These are phyloP conservation scores for Goniozus legneri DNA, from an alignment of 1,140 invertebrate genomes.

Conservation along the genomic window DNA sequence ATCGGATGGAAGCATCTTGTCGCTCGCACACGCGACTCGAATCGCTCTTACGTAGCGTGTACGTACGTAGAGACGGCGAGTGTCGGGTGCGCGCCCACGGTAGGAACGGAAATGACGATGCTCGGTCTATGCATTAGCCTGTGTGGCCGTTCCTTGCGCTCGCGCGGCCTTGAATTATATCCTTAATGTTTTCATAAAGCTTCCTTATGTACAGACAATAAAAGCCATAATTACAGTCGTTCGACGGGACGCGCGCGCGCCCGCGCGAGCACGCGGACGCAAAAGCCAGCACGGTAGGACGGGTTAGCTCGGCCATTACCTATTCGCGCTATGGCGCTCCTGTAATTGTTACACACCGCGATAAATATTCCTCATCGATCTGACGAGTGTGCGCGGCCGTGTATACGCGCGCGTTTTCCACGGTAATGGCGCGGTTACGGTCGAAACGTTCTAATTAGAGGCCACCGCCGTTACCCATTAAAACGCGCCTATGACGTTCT, in stretches of 20 bases:
- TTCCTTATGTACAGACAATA: conserved; percentile 38
- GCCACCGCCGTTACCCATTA: conserved; percentile 21
- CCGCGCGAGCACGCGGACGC: no score
- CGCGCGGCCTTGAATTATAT: conserved; percentile 31
- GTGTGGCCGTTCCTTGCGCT: conserved; percentile 16
- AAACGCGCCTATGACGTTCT: conserved; percentile 20
- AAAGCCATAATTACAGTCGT: conserved; percentile 37
- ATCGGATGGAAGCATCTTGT: no score
- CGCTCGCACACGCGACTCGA: conserved; percentile 1
- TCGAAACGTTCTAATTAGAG: conserved; percentile 38
- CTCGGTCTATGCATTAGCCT: conserved; percentile 17
- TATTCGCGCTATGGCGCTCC: conserved; percentile 30
- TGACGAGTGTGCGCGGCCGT: conserved; percentile 31
- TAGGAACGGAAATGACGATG: conserved; percentile 39
- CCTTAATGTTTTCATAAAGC: conserved; percentile 45
- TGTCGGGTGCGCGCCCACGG: neutral
- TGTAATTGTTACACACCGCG: conserved; percentile 30
- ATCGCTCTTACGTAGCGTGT: conserved; percentile 5
- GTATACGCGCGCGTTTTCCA: no score
- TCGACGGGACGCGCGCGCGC: conserved; percentile 15
- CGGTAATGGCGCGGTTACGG: conserved; percentile 31
- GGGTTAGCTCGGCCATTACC: conserved; percentile 29
- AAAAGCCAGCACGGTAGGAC: no score
- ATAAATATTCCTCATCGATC: conserved; percentile 41
- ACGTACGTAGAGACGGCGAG: conserved; percentile 9